Evolutionary conservation across 2,113 vertebrate genomes (phyloP).

Genomic region (Terrapene triunguis): DNA sequence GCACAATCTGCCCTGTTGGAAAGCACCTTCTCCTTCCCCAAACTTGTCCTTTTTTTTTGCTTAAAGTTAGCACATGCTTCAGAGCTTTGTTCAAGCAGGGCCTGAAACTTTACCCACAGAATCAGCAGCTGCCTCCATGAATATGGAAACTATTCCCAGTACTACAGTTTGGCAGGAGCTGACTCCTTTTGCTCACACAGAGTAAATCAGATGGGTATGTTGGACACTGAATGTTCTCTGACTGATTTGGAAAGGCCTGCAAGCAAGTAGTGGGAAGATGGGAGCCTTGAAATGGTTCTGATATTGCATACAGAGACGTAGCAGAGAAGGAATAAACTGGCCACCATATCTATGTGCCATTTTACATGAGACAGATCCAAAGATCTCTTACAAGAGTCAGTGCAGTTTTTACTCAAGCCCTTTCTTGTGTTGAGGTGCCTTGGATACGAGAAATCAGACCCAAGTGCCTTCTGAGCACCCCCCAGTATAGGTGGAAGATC

Average conservation of each 20-base stretch:
- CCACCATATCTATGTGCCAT: fast-evolving
- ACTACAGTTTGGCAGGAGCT: neutral
- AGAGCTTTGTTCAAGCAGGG: fast-evolving
- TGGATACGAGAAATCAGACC: neutral
- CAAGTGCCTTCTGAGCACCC: fast-evolving
- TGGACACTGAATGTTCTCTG: neutral
- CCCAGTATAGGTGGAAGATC: fast-evolving
- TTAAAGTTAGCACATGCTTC: fast-evolving
- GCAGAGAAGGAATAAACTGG: fast-evolving
- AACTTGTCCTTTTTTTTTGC: neutral
- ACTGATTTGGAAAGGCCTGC: neutral
- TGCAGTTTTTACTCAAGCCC: fast-evolving
- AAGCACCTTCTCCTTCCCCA: neutral
- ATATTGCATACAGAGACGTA: fast-evolving
- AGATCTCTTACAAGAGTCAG: fast-evolving
- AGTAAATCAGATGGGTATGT: neutral
- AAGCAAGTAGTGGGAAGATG: neutral
- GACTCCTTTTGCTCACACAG: neutral
- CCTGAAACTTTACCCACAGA: neutral
- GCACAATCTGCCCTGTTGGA: neutral
- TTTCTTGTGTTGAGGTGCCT: too few species aligned
- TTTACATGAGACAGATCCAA: too few species aligned
- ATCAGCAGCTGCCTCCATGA: neutral
- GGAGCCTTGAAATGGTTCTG: neutral
- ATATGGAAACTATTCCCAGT: neutral